A percentile compares a stretch with the other conserved stretches of the same genome.
Evolutionary conservation across 53 echinoderm and acorn worm genomes (phyloP).

Genomic region (Paracentrotus lividus): DNA sequence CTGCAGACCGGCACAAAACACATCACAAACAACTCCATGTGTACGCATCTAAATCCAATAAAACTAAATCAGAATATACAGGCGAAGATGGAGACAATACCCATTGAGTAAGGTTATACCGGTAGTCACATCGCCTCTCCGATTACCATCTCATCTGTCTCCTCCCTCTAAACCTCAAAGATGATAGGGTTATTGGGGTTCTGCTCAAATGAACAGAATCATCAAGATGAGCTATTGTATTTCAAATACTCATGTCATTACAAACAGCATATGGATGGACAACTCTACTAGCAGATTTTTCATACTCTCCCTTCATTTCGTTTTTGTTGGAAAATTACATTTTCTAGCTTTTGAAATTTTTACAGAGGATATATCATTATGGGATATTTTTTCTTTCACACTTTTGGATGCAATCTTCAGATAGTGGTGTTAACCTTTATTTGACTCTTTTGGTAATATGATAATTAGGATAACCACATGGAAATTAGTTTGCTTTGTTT

Average conservation of each 20-base stretch:
- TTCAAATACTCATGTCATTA: background rate
- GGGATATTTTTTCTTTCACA: background rate
- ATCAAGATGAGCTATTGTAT: slow-evolving; percentile 26
- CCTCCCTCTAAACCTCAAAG: background rate
- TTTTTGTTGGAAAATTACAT: background rate
- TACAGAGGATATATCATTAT: background rate
- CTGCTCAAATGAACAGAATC: slow-evolving; percentile 52
- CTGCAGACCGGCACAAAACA: background rate
- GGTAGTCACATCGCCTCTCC: slow-evolving; percentile 31
- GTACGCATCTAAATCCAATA: background rate
- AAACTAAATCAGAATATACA: slow-evolving; percentile 30
- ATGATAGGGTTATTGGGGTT: slow-evolving; percentile 32
- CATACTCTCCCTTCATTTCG: background rate
- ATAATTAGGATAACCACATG: background rate
- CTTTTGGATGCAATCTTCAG: background rate
- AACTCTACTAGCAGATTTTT: background rate
- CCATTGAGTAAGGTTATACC: slow-evolving; percentile 2
- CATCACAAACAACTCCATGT: background rate
- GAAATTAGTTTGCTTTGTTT: background rate
- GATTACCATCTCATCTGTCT: slow-evolving; percentile 21
- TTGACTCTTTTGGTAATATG: too few species aligned
- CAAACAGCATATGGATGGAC: slow-evolving; percentile 5
- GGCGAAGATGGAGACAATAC: slow-evolving; percentile 9
- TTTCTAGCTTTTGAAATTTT: background rate
- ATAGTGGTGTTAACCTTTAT: background rate